Evolutionary conservation across 2,113 vertebrate genomes (phyloP), one percentile per base, ranked within the genome.

Genomic region (Tricholaema leucomelas): DNA sequence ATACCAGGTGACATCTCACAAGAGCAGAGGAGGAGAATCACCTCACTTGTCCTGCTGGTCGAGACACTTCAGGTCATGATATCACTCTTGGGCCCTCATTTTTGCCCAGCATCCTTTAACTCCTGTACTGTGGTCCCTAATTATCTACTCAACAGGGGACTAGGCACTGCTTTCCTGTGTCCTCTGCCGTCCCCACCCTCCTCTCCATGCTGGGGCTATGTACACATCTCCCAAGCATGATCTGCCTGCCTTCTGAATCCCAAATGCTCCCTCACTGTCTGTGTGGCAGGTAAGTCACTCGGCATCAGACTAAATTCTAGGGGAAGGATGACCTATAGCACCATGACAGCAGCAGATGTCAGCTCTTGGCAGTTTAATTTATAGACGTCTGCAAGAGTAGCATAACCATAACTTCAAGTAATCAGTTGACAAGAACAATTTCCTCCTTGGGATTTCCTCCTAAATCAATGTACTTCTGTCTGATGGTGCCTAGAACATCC

Each of bases 361-460:
- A 87, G 25, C 89, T 36, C 74, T 2, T 89, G 89, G 85, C 87
- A 70, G 69, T 66, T 91, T 72, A 85, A 96, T 95, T 96, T 92
- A 94, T 25, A 79, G 85, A 59, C 0, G 2, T 50, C 81, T 87
- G 81, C 87, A 79, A 48, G 85, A 85, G 63, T 52, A 94, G 81
- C 81, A 92, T 66, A 91, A 89, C 89, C 93, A 42, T 91, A 93
- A 92, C 93, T 89, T 89, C 78, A 70, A 89, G 81, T 50, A 73
- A 93, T 87, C 94, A 82, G 71, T 63, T 92, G 93, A 94, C 91
- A 95, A 94, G 94, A 94, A 95, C 75, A 73, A 93, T 92, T 80
- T 94, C 81, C 75, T 96, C 93, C 87, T 74, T 85, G 94, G 91
- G 91, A 95, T 89, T 94, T 93, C 93, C 94, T 94, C 85, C 60